A percentile compares a stretch with the other conserved stretches of the same genome.
Conservation (phyloP, 2,113 vertebrate genomes). For the Neoarius graeffei region DNA sequence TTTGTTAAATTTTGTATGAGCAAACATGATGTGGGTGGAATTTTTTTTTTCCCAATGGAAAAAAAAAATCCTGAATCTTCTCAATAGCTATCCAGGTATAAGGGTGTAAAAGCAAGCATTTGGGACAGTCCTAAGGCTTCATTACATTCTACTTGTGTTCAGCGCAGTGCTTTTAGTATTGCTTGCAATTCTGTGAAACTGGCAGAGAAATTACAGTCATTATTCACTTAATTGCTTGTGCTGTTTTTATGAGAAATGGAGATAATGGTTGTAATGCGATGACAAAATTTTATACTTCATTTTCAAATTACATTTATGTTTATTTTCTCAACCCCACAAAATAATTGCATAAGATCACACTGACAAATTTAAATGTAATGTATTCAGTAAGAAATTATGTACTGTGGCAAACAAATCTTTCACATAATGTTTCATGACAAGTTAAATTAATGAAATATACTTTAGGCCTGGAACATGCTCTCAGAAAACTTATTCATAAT, state of each 20-base stretch:
- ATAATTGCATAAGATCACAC: not conserved
- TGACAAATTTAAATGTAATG: not conserved
- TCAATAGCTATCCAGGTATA: not conserved
- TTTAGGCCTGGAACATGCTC: too few relatives aligned
- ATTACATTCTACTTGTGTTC: not conserved
- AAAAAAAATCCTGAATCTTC: not conserved
- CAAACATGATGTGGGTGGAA: not conserved
- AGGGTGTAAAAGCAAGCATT: not conserved
- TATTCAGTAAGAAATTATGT: not conserved
- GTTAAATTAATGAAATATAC: not conserved
- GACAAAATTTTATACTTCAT: conserved; percentile 8
- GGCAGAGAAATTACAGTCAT: conserved; percentile 15
- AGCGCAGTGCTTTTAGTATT: not conserved
- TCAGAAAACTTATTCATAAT: not conserved
- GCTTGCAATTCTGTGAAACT: conserved; percentile 15
- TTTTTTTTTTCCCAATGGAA: not conserved
- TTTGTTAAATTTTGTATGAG: not conserved
- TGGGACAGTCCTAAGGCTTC: not conserved
- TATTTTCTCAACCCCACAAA: not conserved
- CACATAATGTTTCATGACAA: conserved; percentile 4
- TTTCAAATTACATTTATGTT: not conserved
- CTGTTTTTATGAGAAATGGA: conserved; percentile 19
- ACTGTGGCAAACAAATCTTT: conserved; percentile 7
- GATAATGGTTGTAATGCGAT: not conserved
- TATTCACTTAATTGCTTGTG: conserved; percentile 22